Evolutionary conservation across 2,888 invertebrate genomes (phyloP).

Genomic region (Perizoma flavofasciatum): DNA sequence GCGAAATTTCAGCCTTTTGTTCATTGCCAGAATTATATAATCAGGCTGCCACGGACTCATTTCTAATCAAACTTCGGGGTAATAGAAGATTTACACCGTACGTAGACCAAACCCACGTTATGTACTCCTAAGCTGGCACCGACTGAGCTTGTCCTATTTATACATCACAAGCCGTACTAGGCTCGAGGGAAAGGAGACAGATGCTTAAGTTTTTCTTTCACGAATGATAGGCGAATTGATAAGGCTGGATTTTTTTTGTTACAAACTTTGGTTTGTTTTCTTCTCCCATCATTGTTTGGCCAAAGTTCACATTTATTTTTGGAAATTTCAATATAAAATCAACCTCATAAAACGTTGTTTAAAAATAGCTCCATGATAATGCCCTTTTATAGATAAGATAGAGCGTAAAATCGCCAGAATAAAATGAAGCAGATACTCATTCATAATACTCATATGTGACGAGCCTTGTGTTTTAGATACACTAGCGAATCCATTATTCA

Average conservation of each 20-base stretch:
- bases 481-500: slow-evolving; percentile 20
- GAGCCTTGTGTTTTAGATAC: slow-evolving; percentile 6
- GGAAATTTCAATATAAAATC: too few relatives aligned
- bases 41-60: too few relatives aligned
- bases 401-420: too few relatives aligned
- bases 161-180: neutral
- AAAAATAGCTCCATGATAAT: too few relatives aligned
- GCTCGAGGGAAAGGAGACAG: slow-evolving; percentile 6
- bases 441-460: neutral
- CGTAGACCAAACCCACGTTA: neutral
- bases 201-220: neutral
- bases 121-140: neutral
- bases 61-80: neutral
- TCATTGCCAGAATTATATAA: too few relatives aligned
- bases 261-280: too few relatives aligned
- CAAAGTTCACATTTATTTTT: too few relatives aligned
- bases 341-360: too few relatives aligned
- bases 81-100: neutral
- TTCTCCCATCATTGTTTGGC: too few relatives aligned
- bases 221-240: neutral
- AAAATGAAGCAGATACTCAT: too few relatives aligned
- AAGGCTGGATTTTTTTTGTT: neutral
- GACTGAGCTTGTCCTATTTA: slow-evolving; percentile 1
- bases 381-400: too few relatives aligned
- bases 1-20: too few relatives aligned